Conservation (phyloP, 1,140 invertebrate species). For the Drosophila nikananu region DNA sequence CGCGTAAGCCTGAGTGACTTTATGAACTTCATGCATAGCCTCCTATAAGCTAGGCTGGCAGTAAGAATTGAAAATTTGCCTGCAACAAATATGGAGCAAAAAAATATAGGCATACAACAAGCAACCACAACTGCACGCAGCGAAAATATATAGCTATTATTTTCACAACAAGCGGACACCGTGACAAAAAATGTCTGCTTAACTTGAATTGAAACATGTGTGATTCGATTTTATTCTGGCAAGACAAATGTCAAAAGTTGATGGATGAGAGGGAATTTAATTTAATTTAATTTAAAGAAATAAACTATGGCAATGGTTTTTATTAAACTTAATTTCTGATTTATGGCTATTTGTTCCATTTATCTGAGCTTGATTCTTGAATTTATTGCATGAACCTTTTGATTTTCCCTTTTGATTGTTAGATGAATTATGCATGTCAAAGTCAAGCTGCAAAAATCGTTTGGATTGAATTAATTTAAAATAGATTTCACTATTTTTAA, state of each 20-base stretch:
- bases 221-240: background rate
- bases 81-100: slow-evolving; percentile 46
- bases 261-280: background rate
- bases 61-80: slow-evolving; percentile 59
- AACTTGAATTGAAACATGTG: too few relatives aligned
- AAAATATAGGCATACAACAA: background rate
- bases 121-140: too few relatives aligned
- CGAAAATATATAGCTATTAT: slow-evolving; percentile 3
- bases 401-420: background rate
- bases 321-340: background rate
- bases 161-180: background rate
- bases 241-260: background rate
- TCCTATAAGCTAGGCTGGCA: slow-evolving; percentile 26
- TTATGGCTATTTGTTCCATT: background rate
- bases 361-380: background rate
- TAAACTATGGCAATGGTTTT: background rate
- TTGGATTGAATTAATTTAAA: background rate
- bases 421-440: background rate
- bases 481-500: background rate
- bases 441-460: too few relatives aligned
- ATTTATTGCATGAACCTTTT: background rate
- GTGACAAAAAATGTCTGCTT: background rate
- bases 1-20: slow-evolving; percentile 40
- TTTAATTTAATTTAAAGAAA: background rate
- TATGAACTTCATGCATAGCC: slow-evolving; percentile 32